These are phyloP conservation scores for Cheirogaleus medius DNA, from an alignment of 2,113 vertebrate species.

Conservation along the genomic window DNA sequence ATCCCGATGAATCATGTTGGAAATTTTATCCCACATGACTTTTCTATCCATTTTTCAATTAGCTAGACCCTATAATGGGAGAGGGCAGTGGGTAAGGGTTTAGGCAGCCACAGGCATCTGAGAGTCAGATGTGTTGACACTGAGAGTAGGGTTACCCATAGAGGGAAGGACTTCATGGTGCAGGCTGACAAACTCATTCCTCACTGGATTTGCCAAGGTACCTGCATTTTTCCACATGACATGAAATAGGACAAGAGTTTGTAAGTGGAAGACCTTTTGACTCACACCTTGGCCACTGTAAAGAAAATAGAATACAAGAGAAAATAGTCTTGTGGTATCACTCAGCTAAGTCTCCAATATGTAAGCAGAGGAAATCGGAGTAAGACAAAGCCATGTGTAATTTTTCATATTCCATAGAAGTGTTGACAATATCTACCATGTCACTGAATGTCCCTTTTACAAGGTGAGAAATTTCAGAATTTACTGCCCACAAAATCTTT, in stretches of 20 bases:
- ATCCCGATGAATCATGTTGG: background rate
- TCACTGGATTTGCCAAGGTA: background rate
- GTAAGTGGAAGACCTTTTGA: background rate
- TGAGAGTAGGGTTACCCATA: background rate
- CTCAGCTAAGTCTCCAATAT: background rate
- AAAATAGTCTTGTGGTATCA: background rate
- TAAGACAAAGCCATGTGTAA: background rate
- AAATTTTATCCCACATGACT: background rate
- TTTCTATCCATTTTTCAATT: background rate
- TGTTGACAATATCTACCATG: background rate
- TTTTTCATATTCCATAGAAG: background rate
- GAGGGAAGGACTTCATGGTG: background rate
- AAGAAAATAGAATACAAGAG: background rate
- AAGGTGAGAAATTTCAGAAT: background rate
- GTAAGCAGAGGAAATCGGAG: background rate
- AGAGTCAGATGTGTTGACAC: background rate
- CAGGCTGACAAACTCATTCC: background rate
- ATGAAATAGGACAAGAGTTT: background rate
- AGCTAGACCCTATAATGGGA: background rate
- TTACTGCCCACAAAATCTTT: background rate
- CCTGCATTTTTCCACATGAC: background rate
- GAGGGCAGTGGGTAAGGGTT: fast-evolving
- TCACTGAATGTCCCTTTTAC: background rate
- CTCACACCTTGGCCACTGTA: background rate
- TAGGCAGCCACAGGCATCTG: background rate